Base-by-base conservation (phyloP, 2,797 vertebrate genomes). In the Orientallactaga sibirica region DNA sequence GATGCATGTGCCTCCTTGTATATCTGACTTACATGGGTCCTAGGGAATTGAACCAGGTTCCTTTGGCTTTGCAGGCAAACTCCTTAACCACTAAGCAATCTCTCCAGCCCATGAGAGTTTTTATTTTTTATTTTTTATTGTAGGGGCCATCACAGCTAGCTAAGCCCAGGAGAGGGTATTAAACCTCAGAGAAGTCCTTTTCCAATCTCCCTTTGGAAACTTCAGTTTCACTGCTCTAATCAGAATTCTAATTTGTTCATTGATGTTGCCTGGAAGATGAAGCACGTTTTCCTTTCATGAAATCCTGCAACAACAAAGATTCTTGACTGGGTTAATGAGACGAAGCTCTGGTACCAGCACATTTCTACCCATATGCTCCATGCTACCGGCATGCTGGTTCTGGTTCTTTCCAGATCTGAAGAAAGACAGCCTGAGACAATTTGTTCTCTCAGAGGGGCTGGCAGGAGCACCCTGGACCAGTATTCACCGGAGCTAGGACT, bases 181-280 rank as follows among this genome's bases (percentile, higher is more conserved):
- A 62, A 55, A 3, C 68, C 73, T 22, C 76, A 64, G 70, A 25
- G 14, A 61, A 78, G 27, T 6, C 68, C 41, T 68, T 68, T 55
- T 33, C 52, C 41, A 66, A 5, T 86, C 10, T 78, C 19, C 58
- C 20, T 78, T n/a, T 75, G 70, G 25, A 64, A 70, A 22, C 61
- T 20, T 48, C 55, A 52, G 3, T 27, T 89, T 29, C 73, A 29
- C 10, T 29, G 37, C 78, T 74, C 0, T 29, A 12, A 62, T 62
- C 76, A 48, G 62, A 88, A 43, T 75, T 90, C 62, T 84, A 0
- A 81, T 93, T 83, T 88, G 43, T 61, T 68, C 29, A 20, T 80
- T 92, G 62, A 5, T 52, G 4, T 37, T 74, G 55, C 43, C 14
- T 10, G 25, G 22, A 16, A 8, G 29, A 37, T 52, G 27, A 62